Percentiles rank a stretch among this genome's conserved stretches.
These are phyloP conservation scores for Lumbricus terrestris DNA, from an alignment of 2,888 invertebrate species.

Conservation along the genomic window DNA sequence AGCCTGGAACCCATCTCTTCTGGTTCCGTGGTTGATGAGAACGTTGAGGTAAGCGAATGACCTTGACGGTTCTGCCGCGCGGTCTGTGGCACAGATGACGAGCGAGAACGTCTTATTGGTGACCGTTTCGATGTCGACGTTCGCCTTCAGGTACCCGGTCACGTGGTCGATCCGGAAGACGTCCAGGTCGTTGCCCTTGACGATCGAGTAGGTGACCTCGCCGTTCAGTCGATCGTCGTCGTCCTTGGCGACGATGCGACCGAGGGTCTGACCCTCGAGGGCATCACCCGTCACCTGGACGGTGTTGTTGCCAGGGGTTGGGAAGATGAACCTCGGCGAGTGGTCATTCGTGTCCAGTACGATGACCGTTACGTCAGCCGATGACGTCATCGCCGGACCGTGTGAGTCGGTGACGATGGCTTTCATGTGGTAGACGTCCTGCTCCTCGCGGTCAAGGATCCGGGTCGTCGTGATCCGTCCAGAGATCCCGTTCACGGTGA, in stretches of 20 bases:
- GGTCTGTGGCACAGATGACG: constrained; percentile 21
- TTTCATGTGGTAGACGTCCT: constrained; percentile 16
- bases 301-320: constrained; percentile 23
- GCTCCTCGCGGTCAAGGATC: constrained; percentile 28
- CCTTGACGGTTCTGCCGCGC: neutral
- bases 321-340: constrained; percentile 33
- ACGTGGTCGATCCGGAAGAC: constrained; percentile 90
- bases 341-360: constrained; percentile 71
- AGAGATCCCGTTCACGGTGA: constrained; percentile 25
- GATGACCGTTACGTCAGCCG: constrained; percentile 74
- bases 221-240: constrained; percentile 13
- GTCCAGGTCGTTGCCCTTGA: constrained; percentile 78
- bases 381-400: constrained; percentile 10
- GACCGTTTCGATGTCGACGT: constrained; percentile 46
- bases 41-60: constrained; percentile 19
- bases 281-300: neutral
- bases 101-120: constrained; percentile 15
- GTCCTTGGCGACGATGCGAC: neutral
- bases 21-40: neutral
- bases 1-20: constrained; percentile 3
- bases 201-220: constrained; percentile 64
- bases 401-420: constrained; percentile 20
- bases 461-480: constrained; percentile 23
- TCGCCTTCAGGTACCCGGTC: constrained; percentile 78
- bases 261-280: constrained; percentile 4